Evolutionary conservation across 2,113 vertebrate genomes (phyloP).

Genomic region (Balaeniceps rex): DNA sequence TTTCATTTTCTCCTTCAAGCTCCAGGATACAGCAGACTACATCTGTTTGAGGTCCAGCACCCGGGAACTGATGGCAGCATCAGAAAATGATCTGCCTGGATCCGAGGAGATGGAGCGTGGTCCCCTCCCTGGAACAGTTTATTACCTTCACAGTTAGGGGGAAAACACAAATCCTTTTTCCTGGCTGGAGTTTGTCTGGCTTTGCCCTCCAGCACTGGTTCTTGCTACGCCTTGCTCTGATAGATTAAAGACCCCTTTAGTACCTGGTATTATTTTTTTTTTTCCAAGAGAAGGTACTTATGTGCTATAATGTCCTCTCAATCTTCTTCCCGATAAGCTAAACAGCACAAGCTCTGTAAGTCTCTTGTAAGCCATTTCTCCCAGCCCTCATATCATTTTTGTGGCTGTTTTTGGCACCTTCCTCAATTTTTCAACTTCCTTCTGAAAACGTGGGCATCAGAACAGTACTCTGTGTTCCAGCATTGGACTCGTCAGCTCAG

Average conservation of each 20-base stretch:
- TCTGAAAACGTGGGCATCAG: constrained; percentile 53
- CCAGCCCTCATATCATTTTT: not conserved
- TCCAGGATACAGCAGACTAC: not conserved
- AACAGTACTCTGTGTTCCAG: constrained; percentile 45
- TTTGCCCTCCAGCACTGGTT: not conserved
- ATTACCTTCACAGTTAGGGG: not conserved
- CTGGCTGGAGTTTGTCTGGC: not conserved
- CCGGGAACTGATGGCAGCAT: not conserved
- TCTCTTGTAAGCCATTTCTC: not conserved
- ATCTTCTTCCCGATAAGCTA: not conserved
- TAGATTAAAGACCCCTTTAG: not conserved
- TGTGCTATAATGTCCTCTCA: not conserved
- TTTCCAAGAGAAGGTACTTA: not conserved
- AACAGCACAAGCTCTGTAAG: not conserved
- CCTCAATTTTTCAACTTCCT: constrained; percentile 61
- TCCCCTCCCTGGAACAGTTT: not conserved
- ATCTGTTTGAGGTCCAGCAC: not conserved
- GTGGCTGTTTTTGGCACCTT: constrained; percentile 50
- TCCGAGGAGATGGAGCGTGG: not conserved
- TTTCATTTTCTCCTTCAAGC: not conserved
- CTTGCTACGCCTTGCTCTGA: not conserved
- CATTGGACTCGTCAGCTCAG: not conserved
- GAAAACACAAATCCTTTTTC: not conserved
- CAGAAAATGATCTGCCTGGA: not conserved
- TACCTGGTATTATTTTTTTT: not conserved